Evolutionary conservation across 2,888 invertebrate species (phyloP).

Genomic region (Pogonocherus hispidulus): DNA sequence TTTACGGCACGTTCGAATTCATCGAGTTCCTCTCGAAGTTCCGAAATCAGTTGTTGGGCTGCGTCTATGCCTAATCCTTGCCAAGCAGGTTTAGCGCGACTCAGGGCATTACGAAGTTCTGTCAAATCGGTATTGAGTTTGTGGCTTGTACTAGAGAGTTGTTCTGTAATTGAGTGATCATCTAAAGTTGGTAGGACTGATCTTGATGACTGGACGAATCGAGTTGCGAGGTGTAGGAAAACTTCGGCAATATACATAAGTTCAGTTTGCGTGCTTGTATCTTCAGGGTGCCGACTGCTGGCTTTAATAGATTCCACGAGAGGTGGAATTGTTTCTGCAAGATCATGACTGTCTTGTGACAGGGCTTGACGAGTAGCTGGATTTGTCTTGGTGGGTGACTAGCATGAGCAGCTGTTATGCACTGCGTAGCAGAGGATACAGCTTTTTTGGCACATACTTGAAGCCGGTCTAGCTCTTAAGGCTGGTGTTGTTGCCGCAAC

Average conservation of each 20-base stretch:
- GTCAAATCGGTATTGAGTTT: conserved; percentile 73
- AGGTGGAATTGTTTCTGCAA: conserved; percentile 85
- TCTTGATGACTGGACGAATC: conserved; percentile 82
- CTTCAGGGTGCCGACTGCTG: conserved; percentile 78
- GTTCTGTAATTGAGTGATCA: conserved; percentile 83
- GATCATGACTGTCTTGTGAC: conserved; percentile 79
- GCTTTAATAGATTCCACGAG: conserved; percentile 85
- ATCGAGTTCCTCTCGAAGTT: conserved; percentile 84
- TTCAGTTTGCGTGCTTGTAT: conserved; percentile 82
- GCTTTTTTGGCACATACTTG: conserved; percentile 86
- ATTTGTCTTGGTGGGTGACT: conserved; percentile 82
- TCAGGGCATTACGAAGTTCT: conserved; percentile 65
- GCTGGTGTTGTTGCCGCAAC: conserved; percentile 86
- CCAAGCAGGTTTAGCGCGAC: conserved; percentile 72
- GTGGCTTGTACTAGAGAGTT: conserved; percentile 80
- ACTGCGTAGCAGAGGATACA: conserved; percentile 90
- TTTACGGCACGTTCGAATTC: conserved; percentile 85
- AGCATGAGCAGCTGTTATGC: conserved; percentile 89
- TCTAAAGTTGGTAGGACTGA: conserved; percentile 86
- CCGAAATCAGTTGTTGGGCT: conserved; percentile 85
- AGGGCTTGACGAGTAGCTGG: conserved; percentile 79
- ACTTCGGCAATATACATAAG: conserved; percentile 88
- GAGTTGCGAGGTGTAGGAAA: conserved; percentile 81
- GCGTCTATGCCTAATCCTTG: conserved; percentile 89
- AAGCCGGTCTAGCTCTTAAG: conserved; percentile 77